These are phyloP conservation scores for Chelon labrosus DNA, from an alignment of 2,797 vertebrate genomes.

Conservation along the genomic window DNA sequence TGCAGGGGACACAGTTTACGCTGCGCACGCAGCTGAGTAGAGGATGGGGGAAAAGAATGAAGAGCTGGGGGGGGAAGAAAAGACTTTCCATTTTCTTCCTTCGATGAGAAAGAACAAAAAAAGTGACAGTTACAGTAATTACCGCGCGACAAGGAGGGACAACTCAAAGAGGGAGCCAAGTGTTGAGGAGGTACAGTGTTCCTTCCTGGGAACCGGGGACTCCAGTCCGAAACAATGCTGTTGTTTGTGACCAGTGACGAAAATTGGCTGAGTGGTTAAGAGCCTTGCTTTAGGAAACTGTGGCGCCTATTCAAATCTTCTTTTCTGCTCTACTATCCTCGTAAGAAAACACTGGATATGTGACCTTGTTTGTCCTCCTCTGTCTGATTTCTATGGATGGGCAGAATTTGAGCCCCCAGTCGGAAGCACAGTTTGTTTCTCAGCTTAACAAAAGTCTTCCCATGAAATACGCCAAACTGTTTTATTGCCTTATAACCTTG, in stretches of 20 bases:
- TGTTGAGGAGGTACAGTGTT: slow-evolving; percentile 82
- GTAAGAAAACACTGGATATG: slow-evolving; percentile 69
- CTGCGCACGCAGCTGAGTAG: slow-evolving; percentile 55
- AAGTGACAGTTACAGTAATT: slow-evolving; percentile 89
- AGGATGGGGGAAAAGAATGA: slow-evolving; percentile 64
- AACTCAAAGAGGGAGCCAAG: slow-evolving; percentile 78
- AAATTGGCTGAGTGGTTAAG: slow-evolving; percentile 77
- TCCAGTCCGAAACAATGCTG: slow-evolving; percentile 78
- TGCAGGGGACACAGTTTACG: slow-evolving; percentile 84
- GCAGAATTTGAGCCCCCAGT: slow-evolving; percentile 65
- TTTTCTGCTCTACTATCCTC: slow-evolving; percentile 74
- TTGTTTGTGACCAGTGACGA: slow-evolving; percentile 78
- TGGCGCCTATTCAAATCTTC: slow-evolving; percentile 75
- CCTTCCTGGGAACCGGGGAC: slow-evolving; percentile 81
- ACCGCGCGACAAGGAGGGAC: slow-evolving; percentile 78
- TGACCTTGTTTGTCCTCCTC: slow-evolving; percentile 77
- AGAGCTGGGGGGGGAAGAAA: slow-evolving; percentile 64
- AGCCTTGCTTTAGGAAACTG: slow-evolving; percentile 67
- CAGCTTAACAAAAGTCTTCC: slow-evolving; percentile 73
- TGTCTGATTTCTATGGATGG: slow-evolving; percentile 69
- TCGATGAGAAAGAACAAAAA: slow-evolving; percentile 87
- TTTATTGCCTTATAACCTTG: slow-evolving; percentile 82
- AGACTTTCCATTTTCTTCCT: slow-evolving; percentile 85
- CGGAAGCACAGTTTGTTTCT: slow-evolving; percentile 69
- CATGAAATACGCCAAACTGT: slow-evolving; percentile 76